These are phyloP conservation scores for Strix occidentalis DNA, from an alignment of 2,797 vertebrate species.

Conservation along the genomic window DNA sequence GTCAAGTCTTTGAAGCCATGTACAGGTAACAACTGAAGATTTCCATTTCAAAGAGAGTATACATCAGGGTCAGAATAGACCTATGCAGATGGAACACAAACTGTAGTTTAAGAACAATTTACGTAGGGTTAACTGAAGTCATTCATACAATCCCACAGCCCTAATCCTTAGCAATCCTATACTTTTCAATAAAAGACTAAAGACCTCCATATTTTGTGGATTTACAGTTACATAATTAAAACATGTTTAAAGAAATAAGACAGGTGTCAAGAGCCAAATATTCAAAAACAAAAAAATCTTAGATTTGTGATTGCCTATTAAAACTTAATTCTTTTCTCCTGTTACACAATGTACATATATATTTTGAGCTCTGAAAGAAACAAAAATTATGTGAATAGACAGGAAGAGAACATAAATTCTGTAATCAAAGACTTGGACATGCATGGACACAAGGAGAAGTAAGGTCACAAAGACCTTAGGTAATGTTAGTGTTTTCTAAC, in stretches of 20 bases:
- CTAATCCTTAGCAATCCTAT: neutral
- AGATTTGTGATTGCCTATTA: neutral
- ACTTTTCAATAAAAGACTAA: neutral
- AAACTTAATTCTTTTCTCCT: neutral
- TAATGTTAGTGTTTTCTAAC: neutral
- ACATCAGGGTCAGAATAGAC: neutral
- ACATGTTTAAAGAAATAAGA: neutral
- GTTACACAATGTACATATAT: neutral
- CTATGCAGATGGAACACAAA: neutral
- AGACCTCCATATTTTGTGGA: neutral
- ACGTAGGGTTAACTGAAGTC: neutral
- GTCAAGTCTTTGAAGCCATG: neutral
- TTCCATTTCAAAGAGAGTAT: constrained; percentile 32
- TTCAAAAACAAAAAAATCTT: neutral
- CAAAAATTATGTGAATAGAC: neutral
- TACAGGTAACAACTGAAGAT: constrained; percentile 3
- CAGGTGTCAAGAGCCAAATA: neutral
- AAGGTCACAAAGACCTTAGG: neutral
- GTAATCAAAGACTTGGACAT: neutral
- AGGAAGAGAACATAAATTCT: neutral
- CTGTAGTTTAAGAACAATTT: neutral
- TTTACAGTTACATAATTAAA: neutral
- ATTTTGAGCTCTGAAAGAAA: neutral
- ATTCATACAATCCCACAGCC: neutral
- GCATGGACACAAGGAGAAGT: neutral